Base-by-base conservation (phyloP, 2,113 vertebrate species). In the Anolis carolinensis region DNA sequence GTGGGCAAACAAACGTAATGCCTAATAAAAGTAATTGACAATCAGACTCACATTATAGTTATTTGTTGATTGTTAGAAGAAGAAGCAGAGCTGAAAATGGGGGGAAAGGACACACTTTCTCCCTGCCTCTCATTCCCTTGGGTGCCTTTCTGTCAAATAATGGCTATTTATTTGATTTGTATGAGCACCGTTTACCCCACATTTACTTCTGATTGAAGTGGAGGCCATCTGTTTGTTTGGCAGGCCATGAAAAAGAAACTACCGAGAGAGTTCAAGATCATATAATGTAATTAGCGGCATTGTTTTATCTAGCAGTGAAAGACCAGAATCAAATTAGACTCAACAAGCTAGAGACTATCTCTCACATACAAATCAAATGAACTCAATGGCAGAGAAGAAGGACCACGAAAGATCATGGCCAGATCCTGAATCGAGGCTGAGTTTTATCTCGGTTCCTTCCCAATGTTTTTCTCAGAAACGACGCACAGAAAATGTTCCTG, bases 301-400 rank as follows among this genome's bases (percentile, higher is more conserved):
- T 4, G 4, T 59, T 39, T 85, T 79, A 79, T 71, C 84, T 63
- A 79, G 36, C 67, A 62, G 14, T 59, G 20, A 34, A 30, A 44
- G 39, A 67, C 68, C 18, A 3, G 50, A 74, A 74, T 74, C 71
- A 74, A 62, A 75, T 52, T 77, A 84, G 59, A 84, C 82, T 76
- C 18, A 63, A 77, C 59, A 76, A 67, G 59, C 30, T 44, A n/a
- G 13, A 14, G 25, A 13, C 34, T 44, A 70, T 77, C 74, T 68
- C 16, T 30, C 11, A 65, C 34, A 65, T 30, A 7, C 20, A 20
- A 7, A 23, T 32, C 4, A 18, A 36, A 11, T 72, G 36, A 50
- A 1, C n/a, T 36, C 5, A 36, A 23, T n/a, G 50, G 25, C 44
- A 16, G n/a, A 30, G 8, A 79, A 39, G 36, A 36, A 21, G 2